Conservation (phyloP, 2,797 vertebrate species). For the Muscicapa striata region DNA sequence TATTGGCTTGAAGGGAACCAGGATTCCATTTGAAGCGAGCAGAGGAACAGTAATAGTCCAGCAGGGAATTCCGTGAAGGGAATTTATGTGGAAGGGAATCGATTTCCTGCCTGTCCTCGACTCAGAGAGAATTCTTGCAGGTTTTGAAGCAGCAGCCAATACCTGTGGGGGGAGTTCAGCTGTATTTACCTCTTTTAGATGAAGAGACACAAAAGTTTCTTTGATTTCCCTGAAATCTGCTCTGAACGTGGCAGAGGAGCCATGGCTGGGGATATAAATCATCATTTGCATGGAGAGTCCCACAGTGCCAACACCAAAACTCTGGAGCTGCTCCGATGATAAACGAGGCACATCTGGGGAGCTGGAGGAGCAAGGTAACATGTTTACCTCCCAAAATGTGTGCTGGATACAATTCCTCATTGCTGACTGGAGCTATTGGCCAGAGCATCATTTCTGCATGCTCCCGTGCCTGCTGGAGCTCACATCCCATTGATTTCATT, state of each 20-base stretch:
- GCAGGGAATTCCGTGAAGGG: background rate
- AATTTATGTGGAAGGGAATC: background rate
- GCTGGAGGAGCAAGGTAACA: background rate
- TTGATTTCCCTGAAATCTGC: background rate
- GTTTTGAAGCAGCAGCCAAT: background rate
- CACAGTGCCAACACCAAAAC: background rate
- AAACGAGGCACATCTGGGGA: background rate
- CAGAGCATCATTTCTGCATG: background rate
- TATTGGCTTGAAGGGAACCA: background rate
- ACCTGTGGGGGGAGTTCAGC: background rate
- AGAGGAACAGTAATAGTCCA: background rate
- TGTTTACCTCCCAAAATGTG: background rate
- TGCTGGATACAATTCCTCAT: background rate
- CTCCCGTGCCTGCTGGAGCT: background rate
- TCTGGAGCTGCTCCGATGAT: background rate
- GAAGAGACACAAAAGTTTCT: background rate
- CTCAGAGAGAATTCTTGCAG: background rate
- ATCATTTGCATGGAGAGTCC: background rate
- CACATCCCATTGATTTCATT: background rate
- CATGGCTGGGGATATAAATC: background rate
- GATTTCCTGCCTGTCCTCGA: background rate
- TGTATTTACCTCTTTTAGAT: background rate
- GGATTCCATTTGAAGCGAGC: background rate
- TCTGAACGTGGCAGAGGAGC: background rate
- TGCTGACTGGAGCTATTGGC: background rate